Percentiles rank a stretch among this genome's conserved stretches.
phyloP scores from a whole-genome alignment of 35 echinoderm and acorn worm species.

The Heliocidaris erythrogramma region DNA sequence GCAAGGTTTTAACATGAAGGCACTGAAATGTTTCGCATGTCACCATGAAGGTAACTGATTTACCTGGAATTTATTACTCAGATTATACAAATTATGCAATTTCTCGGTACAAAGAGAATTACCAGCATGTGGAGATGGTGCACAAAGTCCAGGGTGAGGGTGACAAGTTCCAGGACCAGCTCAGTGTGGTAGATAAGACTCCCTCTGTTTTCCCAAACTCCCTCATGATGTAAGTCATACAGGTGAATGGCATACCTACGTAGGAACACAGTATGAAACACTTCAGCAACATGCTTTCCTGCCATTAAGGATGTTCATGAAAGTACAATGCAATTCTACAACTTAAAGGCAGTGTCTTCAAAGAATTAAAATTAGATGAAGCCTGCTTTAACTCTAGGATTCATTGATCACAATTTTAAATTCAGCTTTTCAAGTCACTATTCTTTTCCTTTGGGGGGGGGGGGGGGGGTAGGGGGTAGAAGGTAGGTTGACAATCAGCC shows the following conservation, averaged over 20 bases:
- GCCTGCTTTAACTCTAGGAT: too few species aligned
- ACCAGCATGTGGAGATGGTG: conserved; percentile 99
- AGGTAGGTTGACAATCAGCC: neutral
- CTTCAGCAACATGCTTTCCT: neutral
- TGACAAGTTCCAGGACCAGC: conserved; percentile 79
- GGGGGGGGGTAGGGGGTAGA: too few species aligned
- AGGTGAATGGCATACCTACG: conserved; percentile 91
- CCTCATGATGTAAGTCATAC: conserved; percentile 87
- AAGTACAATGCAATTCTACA: neutral
- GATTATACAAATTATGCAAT: too few species aligned
- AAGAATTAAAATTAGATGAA: neutral
- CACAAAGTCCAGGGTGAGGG: conserved; percentile 79
- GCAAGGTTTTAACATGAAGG: too few species aligned
- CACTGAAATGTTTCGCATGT: too few species aligned
- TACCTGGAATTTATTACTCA: too few species aligned
- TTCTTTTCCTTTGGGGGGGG: neutral
- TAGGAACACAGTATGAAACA: conserved; percentile 10
- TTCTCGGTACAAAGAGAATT: neutral
- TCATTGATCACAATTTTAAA: neutral
- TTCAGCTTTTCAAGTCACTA: neutral
- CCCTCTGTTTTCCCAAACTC: conserved; percentile 93
- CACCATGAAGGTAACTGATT: too few species aligned
- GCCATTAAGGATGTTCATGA: neutral
- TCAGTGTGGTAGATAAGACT: conserved; percentile 89
- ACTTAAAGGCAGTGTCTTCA: neutral